phyloP scores from a whole-genome alignment of 2,888 invertebrate genomes.

The Scaptomyza caliginosa region DNA sequence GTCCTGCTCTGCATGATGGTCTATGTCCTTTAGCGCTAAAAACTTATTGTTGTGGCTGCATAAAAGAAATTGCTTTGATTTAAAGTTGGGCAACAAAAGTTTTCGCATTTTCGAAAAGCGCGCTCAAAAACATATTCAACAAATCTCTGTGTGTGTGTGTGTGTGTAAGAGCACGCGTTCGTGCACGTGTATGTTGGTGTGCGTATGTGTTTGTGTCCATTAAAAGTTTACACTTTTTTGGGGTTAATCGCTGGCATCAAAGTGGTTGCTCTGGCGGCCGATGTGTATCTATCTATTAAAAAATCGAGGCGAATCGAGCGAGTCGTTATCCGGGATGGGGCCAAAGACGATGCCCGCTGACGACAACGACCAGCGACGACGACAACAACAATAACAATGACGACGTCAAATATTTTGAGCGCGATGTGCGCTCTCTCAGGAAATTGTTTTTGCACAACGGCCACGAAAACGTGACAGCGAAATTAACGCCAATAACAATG shows the following conservation, averaged over 20 bases:
- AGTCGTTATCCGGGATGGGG: conserved; percentile 50
- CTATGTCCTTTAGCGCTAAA: conserved; percentile 11
- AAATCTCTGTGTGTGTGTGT: conserved; percentile 33
- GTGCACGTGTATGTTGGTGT: conserved; percentile 2
- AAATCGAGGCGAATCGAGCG: conserved; percentile 72
- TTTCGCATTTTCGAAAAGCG: conserved; percentile 67
- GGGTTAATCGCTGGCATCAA: conserved; percentile 74
- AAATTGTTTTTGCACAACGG: conserved; percentile 59
- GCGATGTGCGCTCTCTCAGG: conserved; percentile 56
- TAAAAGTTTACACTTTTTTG: conserved; percentile 74
- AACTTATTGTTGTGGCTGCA: conserved; percentile 22
- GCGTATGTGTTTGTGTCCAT: conserved; percentile 40
- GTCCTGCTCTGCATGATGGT: conserved; percentile 15
- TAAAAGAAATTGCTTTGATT: conserved; percentile 75
- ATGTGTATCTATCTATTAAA: conserved; percentile 80
- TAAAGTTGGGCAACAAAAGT: conserved; percentile 52
- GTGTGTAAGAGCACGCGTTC: background rate
- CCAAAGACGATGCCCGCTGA: conserved; percentile 61
- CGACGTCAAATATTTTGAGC: conserved; percentile 58
- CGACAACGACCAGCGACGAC: conserved; percentile 35
- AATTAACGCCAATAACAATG: conserved; percentile 71
- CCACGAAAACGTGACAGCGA: conserved; percentile 45
- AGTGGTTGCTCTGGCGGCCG: conserved; percentile 56
- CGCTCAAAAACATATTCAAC: conserved; percentile 38
- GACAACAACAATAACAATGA: conserved; percentile 42